phyloP scores from a whole-genome alignment of 64 coral and sea anemone species.

The Cladopsammia gracilis region DNA sequence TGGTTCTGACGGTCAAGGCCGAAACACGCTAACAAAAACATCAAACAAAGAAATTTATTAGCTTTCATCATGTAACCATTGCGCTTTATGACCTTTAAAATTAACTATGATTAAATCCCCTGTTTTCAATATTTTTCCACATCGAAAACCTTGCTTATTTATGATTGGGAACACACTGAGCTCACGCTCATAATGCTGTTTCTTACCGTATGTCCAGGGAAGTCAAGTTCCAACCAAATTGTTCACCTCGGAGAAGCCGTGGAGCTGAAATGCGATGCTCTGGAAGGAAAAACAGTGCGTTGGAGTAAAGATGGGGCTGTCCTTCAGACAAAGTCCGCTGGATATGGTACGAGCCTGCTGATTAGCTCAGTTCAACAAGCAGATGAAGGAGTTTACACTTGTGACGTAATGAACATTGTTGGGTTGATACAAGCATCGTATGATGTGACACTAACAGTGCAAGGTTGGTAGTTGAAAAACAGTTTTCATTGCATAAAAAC shows the following conservation, averaged over 20 bases:
- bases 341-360: not conserved
- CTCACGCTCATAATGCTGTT: no score
- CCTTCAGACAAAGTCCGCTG: not conserved
- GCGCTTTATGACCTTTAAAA: no score
- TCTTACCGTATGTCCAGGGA: not conserved
- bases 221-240: not conserved
- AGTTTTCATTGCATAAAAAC: no score
- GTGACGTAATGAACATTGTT: not conserved
- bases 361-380: not conserved
- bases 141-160: no score
- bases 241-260: not conserved
- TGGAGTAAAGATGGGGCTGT: constrained; percentile 10
- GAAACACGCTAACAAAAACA: no score
- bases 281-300: constrained; percentile 12
- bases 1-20: no score
- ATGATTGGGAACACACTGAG: no score
- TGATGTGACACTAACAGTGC: not conserved
- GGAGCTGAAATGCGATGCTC: constrained; percentile 7
- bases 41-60: no score
- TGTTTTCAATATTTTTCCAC: no score
- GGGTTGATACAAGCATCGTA: not conserved
- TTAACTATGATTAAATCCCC: no score
- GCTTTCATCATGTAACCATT: no score
- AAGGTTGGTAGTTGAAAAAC: not conserved
- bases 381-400: constrained; percentile 8